These are phyloP conservation scores for Stegophylla sp. DNA, from an alignment of 2,888 invertebrate species.

Conservation along the genomic window DNA sequence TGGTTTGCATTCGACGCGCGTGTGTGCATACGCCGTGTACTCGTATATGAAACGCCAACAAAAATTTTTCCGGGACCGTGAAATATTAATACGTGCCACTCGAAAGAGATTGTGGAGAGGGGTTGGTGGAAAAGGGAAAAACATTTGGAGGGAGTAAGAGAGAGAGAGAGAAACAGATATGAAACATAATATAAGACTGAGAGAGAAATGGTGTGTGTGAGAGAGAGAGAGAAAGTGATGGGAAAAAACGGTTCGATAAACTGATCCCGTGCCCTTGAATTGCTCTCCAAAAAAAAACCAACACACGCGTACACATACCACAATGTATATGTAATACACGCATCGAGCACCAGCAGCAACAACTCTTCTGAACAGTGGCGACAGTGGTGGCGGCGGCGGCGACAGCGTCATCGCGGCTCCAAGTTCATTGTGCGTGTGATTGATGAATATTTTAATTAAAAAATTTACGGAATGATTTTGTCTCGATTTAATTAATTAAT, in stretches of 20 bases:
- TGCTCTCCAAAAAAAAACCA: conserved; percentile 22
- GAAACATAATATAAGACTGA: no score
- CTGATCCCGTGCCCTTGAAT: conserved; percentile 49
- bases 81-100: conserved; percentile 39
- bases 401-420: conserved; percentile 23
- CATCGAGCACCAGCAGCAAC: not conserved
- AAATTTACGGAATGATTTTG: conserved; percentile 11
- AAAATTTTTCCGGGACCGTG: conserved; percentile 40
- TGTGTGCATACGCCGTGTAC: not conserved
- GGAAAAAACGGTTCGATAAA: conserved; percentile 49
- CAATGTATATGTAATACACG: not conserved
- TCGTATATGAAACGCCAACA: not conserved
- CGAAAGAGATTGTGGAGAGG: not conserved
- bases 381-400: not conserved
- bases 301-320: not conserved
- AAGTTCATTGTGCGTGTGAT: conserved; percentile 43
- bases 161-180: not conserved
- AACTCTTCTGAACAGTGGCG: not conserved
- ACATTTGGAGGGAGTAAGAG: no score
- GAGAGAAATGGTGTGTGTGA: not conserved
- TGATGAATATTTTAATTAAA: conserved; percentile 52
- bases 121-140: no score
- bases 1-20: not conserved
- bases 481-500: conserved; percentile 24
- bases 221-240: not conserved